Percentiles rank a stretch among this genome's conserved stretches.
These are phyloP conservation scores for Numida meleagris DNA, from an alignment of 2,113 vertebrate genomes.

Conservation along the genomic window DNA sequence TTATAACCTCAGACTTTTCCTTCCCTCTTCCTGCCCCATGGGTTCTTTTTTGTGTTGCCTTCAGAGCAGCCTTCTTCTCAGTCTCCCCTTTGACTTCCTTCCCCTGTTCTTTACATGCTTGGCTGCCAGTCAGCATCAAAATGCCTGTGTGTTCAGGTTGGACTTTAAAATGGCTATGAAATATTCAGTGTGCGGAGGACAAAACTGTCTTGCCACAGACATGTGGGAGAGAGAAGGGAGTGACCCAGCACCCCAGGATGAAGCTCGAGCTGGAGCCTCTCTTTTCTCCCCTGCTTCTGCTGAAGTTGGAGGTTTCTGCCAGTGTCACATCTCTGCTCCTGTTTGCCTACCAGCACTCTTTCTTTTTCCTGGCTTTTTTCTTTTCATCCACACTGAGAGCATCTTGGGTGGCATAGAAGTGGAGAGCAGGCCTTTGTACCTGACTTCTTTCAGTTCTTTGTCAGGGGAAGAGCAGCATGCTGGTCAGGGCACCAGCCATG, in stretches of 20 bases:
- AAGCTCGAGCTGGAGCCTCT: background rate
- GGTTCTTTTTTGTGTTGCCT: background rate
- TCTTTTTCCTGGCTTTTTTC: background rate
- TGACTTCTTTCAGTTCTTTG: fast-evolving
- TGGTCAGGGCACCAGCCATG: background rate
- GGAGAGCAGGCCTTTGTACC: background rate
- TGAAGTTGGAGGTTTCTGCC: background rate
- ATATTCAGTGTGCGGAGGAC: background rate
- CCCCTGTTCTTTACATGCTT: background rate
- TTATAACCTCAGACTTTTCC: constrained; percentile 11
- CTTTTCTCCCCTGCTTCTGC: background rate
- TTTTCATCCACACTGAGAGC: background rate
- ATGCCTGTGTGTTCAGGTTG: background rate
- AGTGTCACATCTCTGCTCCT: background rate
- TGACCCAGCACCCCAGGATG: background rate
- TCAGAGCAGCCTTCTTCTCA: background rate
- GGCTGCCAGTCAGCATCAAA: background rate
- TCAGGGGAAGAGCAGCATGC: background rate
- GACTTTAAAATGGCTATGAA: constrained; percentile 20
- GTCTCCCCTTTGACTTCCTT: constrained; percentile 41
- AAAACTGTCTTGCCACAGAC: background rate
- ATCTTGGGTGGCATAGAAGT: background rate
- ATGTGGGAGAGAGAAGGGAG: background rate
- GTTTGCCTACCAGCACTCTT: background rate
- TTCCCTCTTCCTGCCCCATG: constrained; percentile 19